Evolutionary conservation across 53 echinoderm and acorn worm genomes (phyloP).

Genomic region (Crossaster papposus): DNA sequence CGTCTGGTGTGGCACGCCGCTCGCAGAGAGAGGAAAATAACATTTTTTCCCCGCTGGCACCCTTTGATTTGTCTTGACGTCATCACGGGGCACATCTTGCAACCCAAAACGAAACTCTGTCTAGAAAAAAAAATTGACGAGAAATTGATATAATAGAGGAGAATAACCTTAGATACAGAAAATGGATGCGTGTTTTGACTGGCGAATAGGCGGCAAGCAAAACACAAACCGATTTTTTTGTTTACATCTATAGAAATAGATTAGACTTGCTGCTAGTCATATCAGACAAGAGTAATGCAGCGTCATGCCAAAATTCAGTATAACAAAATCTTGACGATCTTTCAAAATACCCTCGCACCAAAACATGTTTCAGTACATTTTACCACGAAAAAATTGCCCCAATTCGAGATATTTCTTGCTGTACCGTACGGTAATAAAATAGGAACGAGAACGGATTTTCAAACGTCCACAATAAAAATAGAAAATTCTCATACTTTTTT

Average conservation of each 20-base stretch:
- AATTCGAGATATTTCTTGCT: too few relatives aligned
- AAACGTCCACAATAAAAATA: too few relatives aligned
- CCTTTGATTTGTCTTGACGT: constrained; percentile 27
- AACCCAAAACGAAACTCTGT: constrained; percentile 8
- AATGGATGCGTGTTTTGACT: constrained; percentile 12
- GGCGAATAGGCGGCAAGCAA: too few relatives aligned
- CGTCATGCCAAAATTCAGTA: neutral
- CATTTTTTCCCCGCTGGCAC: constrained; percentile 28
- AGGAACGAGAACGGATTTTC: too few relatives aligned
- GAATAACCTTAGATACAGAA: constrained; percentile 37
- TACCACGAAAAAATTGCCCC: too few relatives aligned
- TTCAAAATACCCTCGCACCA: neutral
- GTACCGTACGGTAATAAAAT: too few relatives aligned
- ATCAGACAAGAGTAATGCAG: neutral
- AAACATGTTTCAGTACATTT: too few relatives aligned
- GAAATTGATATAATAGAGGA: constrained; percentile 20
- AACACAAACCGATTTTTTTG: neutral
- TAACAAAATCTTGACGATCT: neutral
- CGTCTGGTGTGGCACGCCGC: constrained; percentile 20
- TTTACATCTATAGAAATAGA: neutral
- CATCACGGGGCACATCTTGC: constrained; percentile 1
- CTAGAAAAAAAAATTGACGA: constrained; percentile 1
- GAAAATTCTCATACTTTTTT: too few relatives aligned
- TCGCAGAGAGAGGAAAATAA: constrained; percentile 41
- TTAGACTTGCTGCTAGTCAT: constrained; percentile 5